phyloP scores from a whole-genome alignment of 2,113 vertebrate genomes.

The Prolemur simus region DNA sequence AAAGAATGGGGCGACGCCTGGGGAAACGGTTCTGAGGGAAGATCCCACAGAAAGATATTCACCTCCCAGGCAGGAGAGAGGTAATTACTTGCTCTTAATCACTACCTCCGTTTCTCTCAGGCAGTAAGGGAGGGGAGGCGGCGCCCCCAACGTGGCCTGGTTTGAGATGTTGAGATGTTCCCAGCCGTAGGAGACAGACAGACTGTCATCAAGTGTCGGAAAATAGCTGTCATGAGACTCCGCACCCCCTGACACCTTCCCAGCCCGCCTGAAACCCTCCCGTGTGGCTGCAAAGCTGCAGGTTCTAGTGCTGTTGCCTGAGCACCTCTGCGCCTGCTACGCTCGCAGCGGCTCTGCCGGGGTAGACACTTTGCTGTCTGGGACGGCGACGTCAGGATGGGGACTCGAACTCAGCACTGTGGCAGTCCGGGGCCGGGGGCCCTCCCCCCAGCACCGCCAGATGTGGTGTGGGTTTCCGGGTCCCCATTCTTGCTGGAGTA shows the following conservation, averaged over 20 bases:
- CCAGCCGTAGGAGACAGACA: constrained; percentile 62
- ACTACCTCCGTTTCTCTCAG: constrained; percentile 50
- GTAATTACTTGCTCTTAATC: constrained; percentile 38
- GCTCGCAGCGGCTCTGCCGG: too few relatives aligned
- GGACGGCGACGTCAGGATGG: fast-evolving
- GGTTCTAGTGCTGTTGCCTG: background rate
- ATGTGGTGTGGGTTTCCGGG: background rate
- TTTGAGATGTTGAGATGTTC: constrained; percentile 50
- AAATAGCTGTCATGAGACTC: constrained; percentile 69
- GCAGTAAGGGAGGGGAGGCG: background rate
- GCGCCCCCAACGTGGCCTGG: constrained; percentile 43
- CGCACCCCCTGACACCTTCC: constrained; percentile 45
- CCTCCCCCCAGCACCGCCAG: background rate
- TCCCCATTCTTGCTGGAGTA: fast-evolving
- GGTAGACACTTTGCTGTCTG: fast-evolving
- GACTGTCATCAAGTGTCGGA: constrained; percentile 69
- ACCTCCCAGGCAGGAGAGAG: background rate
- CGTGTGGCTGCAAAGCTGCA: fast-evolving
- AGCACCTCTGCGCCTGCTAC: fast-evolving
- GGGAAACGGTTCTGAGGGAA: background rate
- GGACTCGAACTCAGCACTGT: background rate
- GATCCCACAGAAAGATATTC: background rate
- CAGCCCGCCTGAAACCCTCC: background rate
- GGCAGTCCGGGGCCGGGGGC: fast-evolving
- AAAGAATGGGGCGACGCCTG: background rate